phyloP scores from a whole-genome alignment of 2,888 invertebrate genomes.

The Caradrina kadenii region DNA sequence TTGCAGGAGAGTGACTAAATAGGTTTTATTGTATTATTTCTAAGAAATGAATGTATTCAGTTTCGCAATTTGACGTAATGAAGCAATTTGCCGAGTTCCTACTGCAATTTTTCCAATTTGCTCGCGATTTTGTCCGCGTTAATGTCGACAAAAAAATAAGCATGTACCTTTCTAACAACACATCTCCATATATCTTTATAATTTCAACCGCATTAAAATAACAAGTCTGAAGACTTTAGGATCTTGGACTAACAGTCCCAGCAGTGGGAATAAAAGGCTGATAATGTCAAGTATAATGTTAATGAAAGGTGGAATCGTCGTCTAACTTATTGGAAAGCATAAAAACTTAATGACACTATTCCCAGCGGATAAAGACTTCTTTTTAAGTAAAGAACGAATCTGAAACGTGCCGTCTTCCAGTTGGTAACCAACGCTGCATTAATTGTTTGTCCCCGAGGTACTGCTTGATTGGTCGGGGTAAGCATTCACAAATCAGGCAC shows the following conservation, averaged over 20 bases:
- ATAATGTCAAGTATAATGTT: slow-evolving; percentile 2
- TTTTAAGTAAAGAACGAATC: slow-evolving; percentile 18
- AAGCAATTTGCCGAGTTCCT: not conserved
- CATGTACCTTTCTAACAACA: not conserved
- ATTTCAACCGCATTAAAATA: not conserved
- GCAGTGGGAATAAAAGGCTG: not conserved
- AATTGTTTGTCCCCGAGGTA: slow-evolving; percentile 44
- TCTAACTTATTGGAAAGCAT: not conserved
- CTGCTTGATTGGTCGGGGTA: slow-evolving; percentile 46
- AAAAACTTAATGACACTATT: not conserved
- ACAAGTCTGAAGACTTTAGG: not conserved
- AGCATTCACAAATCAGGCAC: slow-evolving; percentile 49
- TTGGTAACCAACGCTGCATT: slow-evolving; percentile 38
- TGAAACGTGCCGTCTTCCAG: slow-evolving; percentile 24
- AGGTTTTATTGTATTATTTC: slow-evolving; percentile 23
- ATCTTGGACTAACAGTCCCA: not conserved
- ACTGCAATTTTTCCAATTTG: too few species aligned
- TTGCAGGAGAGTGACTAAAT: slow-evolving; percentile 40
- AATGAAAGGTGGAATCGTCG: not conserved
- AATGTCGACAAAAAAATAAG: too few species aligned
- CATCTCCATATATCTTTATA: not conserved
- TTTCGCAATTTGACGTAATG: not conserved
- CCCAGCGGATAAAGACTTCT: not conserved
- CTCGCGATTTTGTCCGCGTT: too few species aligned
- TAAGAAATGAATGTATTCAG: not conserved